Evolutionary conservation across 2,797 vertebrate genomes (phyloP).

Genomic region (Rhadinocentrus ornatus): DNA sequence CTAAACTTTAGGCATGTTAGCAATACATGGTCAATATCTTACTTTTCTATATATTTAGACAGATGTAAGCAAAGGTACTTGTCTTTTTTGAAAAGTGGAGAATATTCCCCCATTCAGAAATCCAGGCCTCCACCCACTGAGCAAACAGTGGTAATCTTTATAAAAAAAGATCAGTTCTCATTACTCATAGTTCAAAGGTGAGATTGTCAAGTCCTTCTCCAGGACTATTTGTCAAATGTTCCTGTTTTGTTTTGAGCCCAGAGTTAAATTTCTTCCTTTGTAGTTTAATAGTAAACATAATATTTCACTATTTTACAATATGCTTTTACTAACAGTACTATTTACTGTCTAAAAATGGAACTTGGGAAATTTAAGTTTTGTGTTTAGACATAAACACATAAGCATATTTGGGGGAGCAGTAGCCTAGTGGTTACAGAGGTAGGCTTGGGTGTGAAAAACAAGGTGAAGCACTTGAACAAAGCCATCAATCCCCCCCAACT

Average conservation of each 20-base stretch:
- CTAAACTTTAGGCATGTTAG: background rate
- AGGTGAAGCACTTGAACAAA: too few relatives aligned
- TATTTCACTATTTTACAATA: background rate
- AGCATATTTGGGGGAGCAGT: too few relatives aligned
- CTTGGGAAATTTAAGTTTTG: background rate
- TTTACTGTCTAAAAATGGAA: background rate
- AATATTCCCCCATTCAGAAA: conserved; percentile 58
- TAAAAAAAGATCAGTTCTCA: conserved; percentile 62
- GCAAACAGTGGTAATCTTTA: conserved; percentile 74
- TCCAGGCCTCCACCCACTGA: conserved; percentile 64
- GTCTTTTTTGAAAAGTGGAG: conserved; percentile 48
- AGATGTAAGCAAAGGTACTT: conserved; percentile 31
- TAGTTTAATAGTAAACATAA: background rate
- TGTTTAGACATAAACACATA: background rate
- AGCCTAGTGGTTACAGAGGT: too few relatives aligned
- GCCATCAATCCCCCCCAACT: too few relatives aligned
- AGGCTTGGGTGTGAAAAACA: too few relatives aligned
- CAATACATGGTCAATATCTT: background rate
- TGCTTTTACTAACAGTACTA: background rate
- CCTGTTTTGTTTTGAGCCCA: conserved; percentile 6
- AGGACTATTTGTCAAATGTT: conserved; percentile 50
- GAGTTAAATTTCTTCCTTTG: background rate
- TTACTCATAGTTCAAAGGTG: conserved; percentile 79
- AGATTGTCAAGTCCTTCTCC: conserved; percentile 64
- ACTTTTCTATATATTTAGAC: conserved; percentile 28